Base-by-base conservation (phyloP, 2,888 invertebrate genomes). In the Chydorus sphaericus region DNA sequence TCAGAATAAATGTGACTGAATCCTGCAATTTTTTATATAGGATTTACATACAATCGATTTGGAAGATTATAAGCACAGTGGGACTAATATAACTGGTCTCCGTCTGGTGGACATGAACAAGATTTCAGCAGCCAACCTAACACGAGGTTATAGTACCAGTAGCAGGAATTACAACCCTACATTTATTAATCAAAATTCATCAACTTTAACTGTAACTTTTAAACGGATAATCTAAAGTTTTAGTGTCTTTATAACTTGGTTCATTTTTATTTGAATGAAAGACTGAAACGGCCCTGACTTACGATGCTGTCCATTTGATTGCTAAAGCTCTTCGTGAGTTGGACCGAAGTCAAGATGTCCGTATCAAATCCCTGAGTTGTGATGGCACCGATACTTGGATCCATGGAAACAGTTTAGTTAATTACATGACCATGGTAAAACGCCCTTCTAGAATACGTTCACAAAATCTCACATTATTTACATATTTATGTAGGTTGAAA, bases 351-450 rank as follows among this genome's bases (percentile, higher is more conserved):
- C 89, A 89, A 67, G 84, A 86, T 70, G 87, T 91, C 61, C 86
- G 89, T 68, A 86, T 89, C 62, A 83, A 86, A 66, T 84, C 89
- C 1, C 76, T 91, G 58, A 86, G 85, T 54, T 91, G 91, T 66
- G 89, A 89, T 65, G 83, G 84, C 0, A 82, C 85, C 61, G 85
- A 88, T 69, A 88, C 89, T 11, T 94, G 93, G 92, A 85, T 85
- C 16, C 88, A 93, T 65, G 94, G 96, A 60, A 88, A 87, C 70
- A 90, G 89, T 65, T 78, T 96, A 62, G 89, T 94, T 64, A 94
- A 94, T 75, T 92, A 91, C 68, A 91, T 96, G 89, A 92, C 90
- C 77, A 86, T 90, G 67, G 94, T 89, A 71, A n/a, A n/a, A n/a
- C n/a, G n/a, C 5, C 6, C 10, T 14, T 54, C 38, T 16, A 7